Percentiles rank a stretch among this genome's conserved stretches.
phyloP scores from a whole-genome alignment of 2,797 vertebrate species.

The Cryptoblepharus egeriae region DNA sequence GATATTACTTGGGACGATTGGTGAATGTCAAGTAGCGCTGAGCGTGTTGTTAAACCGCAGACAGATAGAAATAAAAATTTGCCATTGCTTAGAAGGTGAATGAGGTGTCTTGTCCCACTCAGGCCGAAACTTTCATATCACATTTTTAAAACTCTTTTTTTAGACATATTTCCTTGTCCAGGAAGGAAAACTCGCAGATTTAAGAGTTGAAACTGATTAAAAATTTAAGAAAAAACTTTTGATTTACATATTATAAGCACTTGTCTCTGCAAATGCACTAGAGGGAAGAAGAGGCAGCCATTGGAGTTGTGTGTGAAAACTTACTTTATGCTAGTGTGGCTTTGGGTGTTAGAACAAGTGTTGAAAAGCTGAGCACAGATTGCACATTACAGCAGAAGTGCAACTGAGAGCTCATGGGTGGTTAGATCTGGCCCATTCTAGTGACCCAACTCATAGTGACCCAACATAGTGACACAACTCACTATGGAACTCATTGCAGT shows the following conservation, averaged over 20 bases:
- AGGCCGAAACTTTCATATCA: not conserved
- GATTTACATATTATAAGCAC: not conserved
- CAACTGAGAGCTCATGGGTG: too few relatives aligned
- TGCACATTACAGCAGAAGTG: not conserved
- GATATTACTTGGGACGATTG: conserved; percentile 73
- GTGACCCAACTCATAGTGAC: too few relatives aligned
- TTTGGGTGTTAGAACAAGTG: not conserved
- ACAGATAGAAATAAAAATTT: conserved; percentile 29
- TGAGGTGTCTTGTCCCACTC: conserved; percentile 9
- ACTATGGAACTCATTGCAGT: not conserved
- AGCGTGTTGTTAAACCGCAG: conserved; percentile 50
- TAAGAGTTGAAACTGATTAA: not conserved
- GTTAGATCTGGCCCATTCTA: too few relatives aligned
- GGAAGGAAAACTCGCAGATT: too few relatives aligned
- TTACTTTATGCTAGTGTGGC: too few relatives aligned
- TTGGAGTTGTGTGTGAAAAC: not conserved
- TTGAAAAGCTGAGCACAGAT: not conserved
- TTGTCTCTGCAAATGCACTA: not conserved
- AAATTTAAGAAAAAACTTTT: not conserved
- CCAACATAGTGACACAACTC: too few relatives aligned
- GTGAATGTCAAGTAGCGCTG: conserved; percentile 74
- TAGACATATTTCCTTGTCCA: not conserved
- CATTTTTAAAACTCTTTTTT: not conserved
- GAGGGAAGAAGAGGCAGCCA: not conserved
- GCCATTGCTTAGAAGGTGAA: not conserved